Percentiles rank a stretch among this genome's conserved stretches.
phyloP scores from a whole-genome alignment of 2,888 invertebrate species.

The Sipha maydis region DNA sequence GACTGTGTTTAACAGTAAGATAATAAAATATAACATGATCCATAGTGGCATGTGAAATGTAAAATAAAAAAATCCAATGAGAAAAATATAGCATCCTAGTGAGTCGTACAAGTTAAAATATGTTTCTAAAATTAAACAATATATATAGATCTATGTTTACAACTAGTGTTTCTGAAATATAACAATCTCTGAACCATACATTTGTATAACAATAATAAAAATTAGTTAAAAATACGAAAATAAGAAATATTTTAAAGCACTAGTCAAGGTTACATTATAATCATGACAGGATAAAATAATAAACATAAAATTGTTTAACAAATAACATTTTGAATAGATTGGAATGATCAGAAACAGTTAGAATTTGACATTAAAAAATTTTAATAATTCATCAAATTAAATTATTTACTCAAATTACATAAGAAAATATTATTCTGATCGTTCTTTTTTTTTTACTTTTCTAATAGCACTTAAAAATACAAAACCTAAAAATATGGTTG shows the following conservation, averaged over 20 bases:
- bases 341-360: constrained; percentile 31
- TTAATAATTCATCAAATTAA: background rate
- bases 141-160: constrained; percentile 7
- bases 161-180: background rate
- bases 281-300: background rate
- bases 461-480: background rate
- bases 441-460: background rate
- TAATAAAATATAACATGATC: background rate
- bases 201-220: constrained; percentile 26
- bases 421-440: background rate
- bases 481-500: constrained; percentile 8
- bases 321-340: constrained; percentile 30
- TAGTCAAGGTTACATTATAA: background rate
- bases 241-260: background rate
- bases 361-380: background rate
- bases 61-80: background rate
- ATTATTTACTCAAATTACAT: background rate
- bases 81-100: constrained; percentile 21
- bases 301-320: constrained; percentile 21
- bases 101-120: constrained; percentile 35
- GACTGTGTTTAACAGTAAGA: background rate
- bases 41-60: background rate
- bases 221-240: constrained; percentile 15
- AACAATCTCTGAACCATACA: constrained; percentile 11
- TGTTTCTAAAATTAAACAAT: constrained; percentile 16